Evolutionary conservation across 2,113 vertebrate genomes (phyloP), one percentile per base, ranked within the genome.

Genomic region (Crotalus horridus): DNA sequence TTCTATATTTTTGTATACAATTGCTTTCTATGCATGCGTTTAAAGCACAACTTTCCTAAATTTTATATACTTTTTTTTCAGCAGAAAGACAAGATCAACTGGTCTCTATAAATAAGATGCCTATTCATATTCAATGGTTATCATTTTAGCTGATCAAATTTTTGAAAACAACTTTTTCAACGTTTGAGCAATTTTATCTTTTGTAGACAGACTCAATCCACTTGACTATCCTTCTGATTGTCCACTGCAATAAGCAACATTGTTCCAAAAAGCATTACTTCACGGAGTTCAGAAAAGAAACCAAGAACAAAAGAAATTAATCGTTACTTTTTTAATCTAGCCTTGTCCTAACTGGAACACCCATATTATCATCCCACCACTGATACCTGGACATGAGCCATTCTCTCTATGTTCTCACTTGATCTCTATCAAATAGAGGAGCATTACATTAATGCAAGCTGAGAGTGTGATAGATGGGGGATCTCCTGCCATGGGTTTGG

Each of bases 151-250:
- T 39, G 69, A 21, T 81, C 17, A 81, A 81, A 81, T 81, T 39
- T 81, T 39, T 81, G 69, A 81, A 81, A 81, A 81, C 20, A 13
- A 74, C 5, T 33, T 33, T 74, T 74, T 48, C 92, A n/a, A 61
- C 15, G 61, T 94, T 90, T 61, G 91, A 93, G 88, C 90, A 74
- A 94, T 95, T 95, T 95, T 92, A 91, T 93, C 4, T 81, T 96
- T 85, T 95, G 74, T 48, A 94, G 95, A 95, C 96, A 95, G 96
- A 93, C 55, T 90, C 87, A 95, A 93, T 93, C 89, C 54, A 94
- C 29, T 1, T 1, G 21, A 48, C 29, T 87, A 20, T 51, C 92
- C 95, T 89, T 87, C 26, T 94, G 6, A 89, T 53, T 23, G 0
- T 61, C 61, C 89, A 90, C 90, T 64, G 6, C 20, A 93, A 69